These are phyloP conservation scores for Cheilosia impressa DNA, from an alignment of 2,888 invertebrate species.

Conservation along the genomic window DNA sequence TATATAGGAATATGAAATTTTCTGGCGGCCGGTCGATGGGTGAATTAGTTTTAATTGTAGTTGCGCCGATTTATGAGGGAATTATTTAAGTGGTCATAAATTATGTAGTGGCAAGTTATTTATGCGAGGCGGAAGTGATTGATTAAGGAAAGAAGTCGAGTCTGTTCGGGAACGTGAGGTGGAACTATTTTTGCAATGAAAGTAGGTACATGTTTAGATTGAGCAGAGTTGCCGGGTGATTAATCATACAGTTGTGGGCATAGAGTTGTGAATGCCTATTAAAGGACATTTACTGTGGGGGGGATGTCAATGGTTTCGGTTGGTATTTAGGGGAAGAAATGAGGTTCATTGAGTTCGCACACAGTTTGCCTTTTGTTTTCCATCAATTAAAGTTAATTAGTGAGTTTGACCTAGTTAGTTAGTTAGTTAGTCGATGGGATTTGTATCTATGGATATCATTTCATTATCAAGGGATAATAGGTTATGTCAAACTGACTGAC, in stretches of 20 bases:
- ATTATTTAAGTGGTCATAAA: slow-evolving; percentile 61
- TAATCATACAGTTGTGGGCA: background rate
- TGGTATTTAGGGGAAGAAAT: no score
- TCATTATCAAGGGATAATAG: no score
- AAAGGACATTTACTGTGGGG: no score
- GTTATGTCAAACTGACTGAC: no score
- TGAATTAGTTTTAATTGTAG: slow-evolving; percentile 64
- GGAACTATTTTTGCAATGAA: background rate
- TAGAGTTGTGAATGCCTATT: no score
- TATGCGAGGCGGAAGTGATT: slow-evolving; percentile 46
- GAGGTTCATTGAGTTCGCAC: no score
- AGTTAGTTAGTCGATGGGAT: no score
- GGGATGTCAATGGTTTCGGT: no score
- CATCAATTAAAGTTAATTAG: no score
- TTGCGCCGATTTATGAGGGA: slow-evolving; percentile 56
- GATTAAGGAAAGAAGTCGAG: slow-evolving; percentile 11
- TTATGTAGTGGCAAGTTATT: slow-evolving; percentile 55
- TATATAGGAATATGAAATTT: slow-evolving; percentile 13
- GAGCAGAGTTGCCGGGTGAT: background rate
- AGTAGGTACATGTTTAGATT: background rate
- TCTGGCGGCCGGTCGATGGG: background rate
- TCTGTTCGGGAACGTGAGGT: background rate
- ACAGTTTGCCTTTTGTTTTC: no score
- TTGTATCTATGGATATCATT: no score
- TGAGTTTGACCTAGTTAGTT: no score